Evolutionary conservation across 2,113 vertebrate species (phyloP).

Genomic region (Haemorhous mexicanus): DNA sequence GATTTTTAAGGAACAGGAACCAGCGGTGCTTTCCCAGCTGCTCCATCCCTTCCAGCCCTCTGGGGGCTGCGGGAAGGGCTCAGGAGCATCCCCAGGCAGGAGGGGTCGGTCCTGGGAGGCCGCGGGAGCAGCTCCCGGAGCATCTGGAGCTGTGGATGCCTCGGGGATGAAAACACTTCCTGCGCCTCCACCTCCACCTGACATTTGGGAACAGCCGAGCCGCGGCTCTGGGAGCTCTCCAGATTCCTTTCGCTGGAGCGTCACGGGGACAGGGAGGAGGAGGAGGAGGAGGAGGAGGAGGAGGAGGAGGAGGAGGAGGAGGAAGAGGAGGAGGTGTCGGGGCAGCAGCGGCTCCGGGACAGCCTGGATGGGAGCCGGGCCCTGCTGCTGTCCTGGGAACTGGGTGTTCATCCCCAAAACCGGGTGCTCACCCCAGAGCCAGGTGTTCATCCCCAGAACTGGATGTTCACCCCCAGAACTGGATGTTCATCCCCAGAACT

Average conservation of each 20-base stretch:
- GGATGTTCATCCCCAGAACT: rapidly evolving
- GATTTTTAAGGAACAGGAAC: not conserved
- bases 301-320: not conserved
- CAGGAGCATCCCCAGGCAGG: not conserved
- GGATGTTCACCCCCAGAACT: rapidly evolving
- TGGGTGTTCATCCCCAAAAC: not conserved
- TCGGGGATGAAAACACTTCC: constrained; percentile 47
- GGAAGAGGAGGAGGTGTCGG: not conserved
- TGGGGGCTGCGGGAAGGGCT: not conserved
- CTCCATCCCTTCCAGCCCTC: not conserved
- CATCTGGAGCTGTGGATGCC: constrained; percentile 6
- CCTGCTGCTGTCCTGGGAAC: not conserved
- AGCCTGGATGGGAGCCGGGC: not conserved
- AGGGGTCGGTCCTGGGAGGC: not conserved
- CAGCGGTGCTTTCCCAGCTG: not conserved
- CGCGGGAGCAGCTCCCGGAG: not conserved
- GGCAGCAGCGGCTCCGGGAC: not conserved
- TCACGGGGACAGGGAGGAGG: not conserved
- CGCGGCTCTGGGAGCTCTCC: not conserved
- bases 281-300: not conserved
- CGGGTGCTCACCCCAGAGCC: rapidly evolving
- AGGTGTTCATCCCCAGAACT: rapidly evolving
- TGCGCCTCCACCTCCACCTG: constrained; percentile 45
- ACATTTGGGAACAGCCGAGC: constrained; percentile 16
- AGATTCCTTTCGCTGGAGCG: not conserved